Conservation (phyloP, 92 coral and sea anemone species). For the Phymanthus crucifer region DNA sequence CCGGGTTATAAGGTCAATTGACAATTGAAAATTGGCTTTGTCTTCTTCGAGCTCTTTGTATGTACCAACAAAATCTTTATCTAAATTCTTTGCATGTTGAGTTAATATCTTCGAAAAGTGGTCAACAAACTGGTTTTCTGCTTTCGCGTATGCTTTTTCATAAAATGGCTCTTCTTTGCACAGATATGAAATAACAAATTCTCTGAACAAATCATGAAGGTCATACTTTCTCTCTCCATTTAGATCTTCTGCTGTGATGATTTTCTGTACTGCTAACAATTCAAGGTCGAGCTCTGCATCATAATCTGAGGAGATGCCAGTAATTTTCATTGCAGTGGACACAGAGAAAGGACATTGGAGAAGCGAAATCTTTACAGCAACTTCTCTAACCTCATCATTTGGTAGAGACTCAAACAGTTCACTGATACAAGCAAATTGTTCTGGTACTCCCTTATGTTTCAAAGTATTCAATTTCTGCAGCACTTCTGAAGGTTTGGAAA, state of each 20-base stretch:
- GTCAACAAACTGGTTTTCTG: slow-evolving; percentile 39
- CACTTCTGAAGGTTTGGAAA: slow-evolving; percentile 19
- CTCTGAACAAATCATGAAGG: slow-evolving; percentile 55
- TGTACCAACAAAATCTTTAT: slow-evolving; percentile 43
- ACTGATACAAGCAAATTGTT: slow-evolving; percentile 21
- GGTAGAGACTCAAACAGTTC: slow-evolving; percentile 53
- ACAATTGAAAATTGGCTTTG: slow-evolving; percentile 44
- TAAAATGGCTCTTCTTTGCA: slow-evolving; percentile 6
- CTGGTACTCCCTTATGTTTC: slow-evolving; percentile 16
- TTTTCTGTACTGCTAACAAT: slow-evolving; percentile 21
- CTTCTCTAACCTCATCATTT: slow-evolving; percentile 37
- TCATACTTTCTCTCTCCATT: slow-evolving; percentile 44
- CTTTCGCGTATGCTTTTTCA: slow-evolving; percentile 22
- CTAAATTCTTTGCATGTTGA: slow-evolving; percentile 36
- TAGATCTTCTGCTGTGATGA: slow-evolving; percentile 15
- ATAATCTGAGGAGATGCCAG: slow-evolving; percentile 5
- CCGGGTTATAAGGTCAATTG: slow-evolving; percentile 41
- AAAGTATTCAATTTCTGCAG: slow-evolving; percentile 12
- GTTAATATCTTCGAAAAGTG: slow-evolving; percentile 47
- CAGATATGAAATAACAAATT: slow-evolving; percentile 47
- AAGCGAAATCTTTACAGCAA: slow-evolving; percentile 59
- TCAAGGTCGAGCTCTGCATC: slow-evolving; percentile 43
- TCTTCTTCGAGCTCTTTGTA: slow-evolving; percentile 36
- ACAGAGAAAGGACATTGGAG: no score
- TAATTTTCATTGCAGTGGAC: no score